These are phyloP conservation scores for Lota lota DNA, from an alignment of 2,113 vertebrate genomes.

Conservation along the genomic window DNA sequence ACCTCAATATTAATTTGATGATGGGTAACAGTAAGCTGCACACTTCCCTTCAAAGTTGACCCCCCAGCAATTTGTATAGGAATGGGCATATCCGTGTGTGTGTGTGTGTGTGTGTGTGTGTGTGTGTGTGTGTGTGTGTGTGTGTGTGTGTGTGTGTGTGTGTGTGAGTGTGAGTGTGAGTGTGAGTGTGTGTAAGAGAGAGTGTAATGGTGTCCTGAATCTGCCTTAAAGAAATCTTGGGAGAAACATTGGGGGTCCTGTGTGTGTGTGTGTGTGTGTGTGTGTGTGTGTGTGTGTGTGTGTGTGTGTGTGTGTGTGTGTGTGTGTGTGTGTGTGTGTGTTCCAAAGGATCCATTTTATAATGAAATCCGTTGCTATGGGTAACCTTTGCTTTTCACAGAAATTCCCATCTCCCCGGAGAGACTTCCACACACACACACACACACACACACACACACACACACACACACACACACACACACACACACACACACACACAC, in stretches of 20 bases:
- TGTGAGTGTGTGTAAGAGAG: too few species aligned
- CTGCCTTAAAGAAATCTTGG: too few species aligned
- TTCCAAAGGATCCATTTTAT: slow-evolving; percentile 50
- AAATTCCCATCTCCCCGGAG: slow-evolving; percentile 64
- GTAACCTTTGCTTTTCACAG: slow-evolving; percentile 70
- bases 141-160: too few species aligned
- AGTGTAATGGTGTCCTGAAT: too few species aligned
- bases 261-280: slow-evolving; percentile 27
- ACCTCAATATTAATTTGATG: slow-evolving; percentile 17
- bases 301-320: slow-evolving; percentile 13
- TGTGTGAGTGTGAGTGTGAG: too few species aligned
- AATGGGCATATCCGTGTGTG: too few species aligned
- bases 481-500: slow-evolving; percentile 5
- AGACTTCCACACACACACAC: slow-evolving; percentile 33
- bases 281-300: slow-evolving; percentile 26
- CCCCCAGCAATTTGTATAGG: too few species aligned
- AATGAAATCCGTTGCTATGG: slow-evolving; percentile 74
- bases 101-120: too few species aligned
- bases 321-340: slow-evolving; percentile 25
- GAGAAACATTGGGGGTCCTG: not conserved
- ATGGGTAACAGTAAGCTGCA: slow-evolving; percentile 11
- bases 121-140: too few species aligned
- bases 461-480: slow-evolving; percentile 15
- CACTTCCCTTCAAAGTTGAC: not conserved
- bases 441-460: slow-evolving; percentile 27